Percentiles rank a stretch among this genome's conserved stretches.
Conservation (phyloP, 2,797 vertebrate species). For the Hybognathus amarus region DNA sequence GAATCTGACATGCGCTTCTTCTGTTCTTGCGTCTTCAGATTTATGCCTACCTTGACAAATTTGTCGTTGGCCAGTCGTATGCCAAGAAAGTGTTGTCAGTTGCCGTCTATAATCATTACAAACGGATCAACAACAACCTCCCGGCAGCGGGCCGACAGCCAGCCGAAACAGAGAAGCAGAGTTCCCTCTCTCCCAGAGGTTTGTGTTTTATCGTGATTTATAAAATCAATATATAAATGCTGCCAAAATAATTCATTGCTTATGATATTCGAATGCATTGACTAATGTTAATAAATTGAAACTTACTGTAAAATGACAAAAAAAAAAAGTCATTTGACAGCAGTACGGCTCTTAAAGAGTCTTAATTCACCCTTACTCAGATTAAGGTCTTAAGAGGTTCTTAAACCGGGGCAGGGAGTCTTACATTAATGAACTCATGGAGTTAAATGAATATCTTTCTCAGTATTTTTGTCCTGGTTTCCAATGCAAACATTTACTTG, state of each 20-base stretch:
- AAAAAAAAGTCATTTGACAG: too few relatives aligned
- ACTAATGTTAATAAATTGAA: neutral
- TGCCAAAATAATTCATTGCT: neutral
- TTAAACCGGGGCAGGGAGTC: neutral
- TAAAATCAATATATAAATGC: neutral
- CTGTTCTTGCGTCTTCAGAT: conserved; percentile 80
- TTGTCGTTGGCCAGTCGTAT: conserved; percentile 95
- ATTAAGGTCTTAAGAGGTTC: neutral
- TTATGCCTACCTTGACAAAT: conserved; percentile 98
- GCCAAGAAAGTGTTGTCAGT: conserved; percentile 98
- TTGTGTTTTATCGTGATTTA: conserved; percentile 64
- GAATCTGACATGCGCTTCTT: neutral
- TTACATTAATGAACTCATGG: neutral
- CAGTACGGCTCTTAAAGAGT: neutral
- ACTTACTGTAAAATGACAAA: neutral
- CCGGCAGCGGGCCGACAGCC: conserved; percentile 89
- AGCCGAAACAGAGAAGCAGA: conserved; percentile 92
- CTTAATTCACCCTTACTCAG: neutral
- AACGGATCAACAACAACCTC: conserved; percentile 98
- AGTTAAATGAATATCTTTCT: neutral
- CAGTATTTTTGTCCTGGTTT: too few relatives aligned
- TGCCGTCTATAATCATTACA: conserved; percentile 99
- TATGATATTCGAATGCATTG: neutral
- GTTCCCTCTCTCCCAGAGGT: conserved; percentile 93
- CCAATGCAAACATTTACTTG: too few relatives aligned